These are phyloP conservation scores for Morpho helenor DNA, from an alignment of 2,888 invertebrate species.

Conservation along the genomic window DNA sequence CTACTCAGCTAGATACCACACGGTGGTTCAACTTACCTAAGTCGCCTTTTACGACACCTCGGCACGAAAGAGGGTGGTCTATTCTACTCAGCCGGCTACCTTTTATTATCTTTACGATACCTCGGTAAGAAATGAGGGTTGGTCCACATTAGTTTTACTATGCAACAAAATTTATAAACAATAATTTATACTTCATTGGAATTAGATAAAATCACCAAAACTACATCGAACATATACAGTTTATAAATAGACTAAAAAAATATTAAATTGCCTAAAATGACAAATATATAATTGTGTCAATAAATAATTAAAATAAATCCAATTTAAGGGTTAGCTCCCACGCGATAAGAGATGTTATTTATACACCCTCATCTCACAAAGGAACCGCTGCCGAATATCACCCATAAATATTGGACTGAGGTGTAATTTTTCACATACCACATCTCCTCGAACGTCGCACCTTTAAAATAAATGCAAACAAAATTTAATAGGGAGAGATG, in stretches of 20 bases:
- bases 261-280: slow-evolving; percentile 14
- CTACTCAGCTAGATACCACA: no score
- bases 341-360: slow-evolving; percentile 79
- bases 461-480: slow-evolving; percentile 80
- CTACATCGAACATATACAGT: not conserved
- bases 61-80: no score
- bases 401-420: slow-evolving; percentile 79
- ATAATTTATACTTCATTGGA: no score
- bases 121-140: no score
- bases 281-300: slow-evolving; percentile 45
- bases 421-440: slow-evolving; percentile 80
- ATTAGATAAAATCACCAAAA: no score
- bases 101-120: no score
- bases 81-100: no score
- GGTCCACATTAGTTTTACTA: no score
- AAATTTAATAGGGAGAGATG: slow-evolving; percentile 80
- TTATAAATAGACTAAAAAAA: not conserved
- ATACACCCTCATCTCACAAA: slow-evolving; percentile 77
- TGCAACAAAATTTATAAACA: no score
- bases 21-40: no score
- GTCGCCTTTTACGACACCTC: no score
- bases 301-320: slow-evolving; percentile 78
- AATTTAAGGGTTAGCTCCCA: slow-evolving; percentile 76
- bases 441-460: slow-evolving; percentile 77
- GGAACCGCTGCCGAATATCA: slow-evolving; percentile 79